Evolutionary conservation across 92 coral and sea anemone genomes (phyloP).

Genomic region (Bergia puertoricense): DNA sequence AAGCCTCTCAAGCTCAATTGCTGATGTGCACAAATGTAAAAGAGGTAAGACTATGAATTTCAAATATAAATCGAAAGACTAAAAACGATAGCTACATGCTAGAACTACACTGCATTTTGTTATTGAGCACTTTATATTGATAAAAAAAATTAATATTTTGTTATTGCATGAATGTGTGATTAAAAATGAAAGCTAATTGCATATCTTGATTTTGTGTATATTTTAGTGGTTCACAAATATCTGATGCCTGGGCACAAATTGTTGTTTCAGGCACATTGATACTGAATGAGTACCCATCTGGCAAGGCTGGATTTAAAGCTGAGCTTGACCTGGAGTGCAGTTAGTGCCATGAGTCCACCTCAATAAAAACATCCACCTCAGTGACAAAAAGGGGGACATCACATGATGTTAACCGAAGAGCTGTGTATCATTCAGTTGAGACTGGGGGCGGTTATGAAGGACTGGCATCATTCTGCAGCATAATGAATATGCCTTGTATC

Average conservation of each 20-base stretch:
- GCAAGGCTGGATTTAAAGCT: slow-evolving; percentile 4
- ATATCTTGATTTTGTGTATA: too few relatives aligned
- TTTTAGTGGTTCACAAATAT: too few relatives aligned
- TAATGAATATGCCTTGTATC: slow-evolving; percentile 52
- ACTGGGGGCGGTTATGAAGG: slow-evolving; percentile 60
- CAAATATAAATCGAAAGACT: slow-evolving; percentile 23
- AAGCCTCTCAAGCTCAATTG: not conserved
- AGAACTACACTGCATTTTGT: too few relatives aligned
- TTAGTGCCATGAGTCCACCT: slow-evolving; percentile 1
- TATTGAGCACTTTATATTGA: too few relatives aligned
- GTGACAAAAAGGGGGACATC: slow-evolving; percentile 22
- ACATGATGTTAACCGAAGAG: slow-evolving; percentile 23
- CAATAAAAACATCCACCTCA: not conserved
- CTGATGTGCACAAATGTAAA: slow-evolving; percentile 15
- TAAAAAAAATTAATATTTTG: too few relatives aligned
- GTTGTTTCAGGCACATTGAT: not conserved
- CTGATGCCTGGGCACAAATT: not conserved
- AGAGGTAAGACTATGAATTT: slow-evolving; percentile 6
- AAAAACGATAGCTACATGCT: not conserved
- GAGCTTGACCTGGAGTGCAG: not conserved
- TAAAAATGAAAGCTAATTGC: too few relatives aligned
- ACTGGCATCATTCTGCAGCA: slow-evolving; percentile 52
- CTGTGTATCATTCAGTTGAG: slow-evolving; percentile 49
- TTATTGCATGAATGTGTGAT: too few relatives aligned
- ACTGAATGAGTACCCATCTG: not conserved